Base-by-base conservation (phyloP, 2,888 invertebrate species). In the Catonia carolina region DNA sequence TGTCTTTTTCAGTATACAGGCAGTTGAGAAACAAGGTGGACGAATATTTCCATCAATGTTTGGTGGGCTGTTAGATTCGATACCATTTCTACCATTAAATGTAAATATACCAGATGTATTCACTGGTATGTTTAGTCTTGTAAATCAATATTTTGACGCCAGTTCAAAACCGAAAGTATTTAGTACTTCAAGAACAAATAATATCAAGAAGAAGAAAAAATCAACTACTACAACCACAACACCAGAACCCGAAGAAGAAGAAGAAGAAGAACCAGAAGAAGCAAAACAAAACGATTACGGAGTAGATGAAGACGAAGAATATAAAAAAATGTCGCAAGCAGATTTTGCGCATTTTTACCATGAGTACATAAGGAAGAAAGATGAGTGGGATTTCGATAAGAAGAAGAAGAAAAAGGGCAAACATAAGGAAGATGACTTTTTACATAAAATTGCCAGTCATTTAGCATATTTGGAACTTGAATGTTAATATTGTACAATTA, bases 401-500 rank as follows among this genome's bases (percentile, higher is more conserved):
- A 45, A 41, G 20, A 41, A 45, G 45, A 15, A 45, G 17, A 45
- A 20, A 23, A 45, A 45, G 20, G 20, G 20, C 18, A 45, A 45
- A 20, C 20, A 45, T 20, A 15, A 45, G 20, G 20, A 45, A 20
- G 45, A 45, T 4, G 45, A 45, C n/a, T 20, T 45, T 6, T 20
- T 45, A 6, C n/a, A n/a, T 12, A 45, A 45, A 17, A 45, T 45
- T 45, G 45, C 23, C 8, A 23, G 45, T 4, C 45, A 45, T 45
- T 45, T 45, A 23, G 45, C 45, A 3, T 15, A 22, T 14, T 20
- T 23, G 20, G 45, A 45, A 23, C 23, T 45, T 5, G 45, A 45
- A 18, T 45, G 45, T 45, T 45, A 45, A 23, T 27, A 27, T n/a
- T n/a, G n/a, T n/a, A n/a, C n/a, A n/a, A n/a, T n/a, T n/a, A n/a